Conservation (phyloP, 2,113 vertebrate genomes). For the Sinocyclocheilus grahami region DNA sequence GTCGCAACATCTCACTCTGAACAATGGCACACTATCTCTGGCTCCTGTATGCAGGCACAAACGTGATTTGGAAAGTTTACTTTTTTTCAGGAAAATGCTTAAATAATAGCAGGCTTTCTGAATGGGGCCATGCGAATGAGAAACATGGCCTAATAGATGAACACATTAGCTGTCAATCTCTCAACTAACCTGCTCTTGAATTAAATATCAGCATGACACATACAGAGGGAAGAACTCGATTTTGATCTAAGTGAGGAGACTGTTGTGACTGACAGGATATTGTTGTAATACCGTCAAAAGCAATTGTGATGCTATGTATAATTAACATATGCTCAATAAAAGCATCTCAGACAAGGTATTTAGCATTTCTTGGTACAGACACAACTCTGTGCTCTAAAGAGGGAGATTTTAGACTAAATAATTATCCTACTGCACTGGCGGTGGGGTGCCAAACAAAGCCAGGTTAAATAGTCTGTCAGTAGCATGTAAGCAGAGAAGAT, state of each 20-base stretch:
- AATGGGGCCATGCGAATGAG: conserved; percentile 31
- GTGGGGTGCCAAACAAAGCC: conserved; percentile 52
- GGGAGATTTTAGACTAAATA: conserved; percentile 42
- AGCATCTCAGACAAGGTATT: conserved; percentile 19
- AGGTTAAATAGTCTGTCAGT: conserved; percentile 48
- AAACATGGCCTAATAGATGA: conserved; percentile 46
- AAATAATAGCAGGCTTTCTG: conserved; percentile 52
- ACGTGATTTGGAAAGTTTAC: conserved; percentile 35
- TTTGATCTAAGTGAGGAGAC: conserved; percentile 51
- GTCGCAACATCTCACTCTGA: conserved; percentile 53
- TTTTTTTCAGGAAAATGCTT: conserved; percentile 41
- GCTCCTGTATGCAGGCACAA: conserved; percentile 33
- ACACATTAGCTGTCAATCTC: conserved; percentile 58
- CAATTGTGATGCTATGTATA: not conserved
- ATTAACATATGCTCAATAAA: conserved; percentile 39
- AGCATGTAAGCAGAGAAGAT: conserved; percentile 45
- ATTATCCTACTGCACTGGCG: conserved; percentile 54
- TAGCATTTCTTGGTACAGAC: not conserved
- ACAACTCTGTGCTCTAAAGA: conserved; percentile 29
- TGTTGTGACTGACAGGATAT: conserved; percentile 54
- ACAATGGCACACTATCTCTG: conserved; percentile 49
- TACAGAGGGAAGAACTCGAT: conserved; percentile 53
- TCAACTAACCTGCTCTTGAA: conserved; percentile 55
- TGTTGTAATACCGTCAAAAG: conserved; percentile 33
- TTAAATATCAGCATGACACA: conserved; percentile 56